Percentiles rank a stretch among this genome's conserved stretches.
Conservation (phyloP, 1,140 invertebrate genomes). For the Micrasema minimum region DNA sequence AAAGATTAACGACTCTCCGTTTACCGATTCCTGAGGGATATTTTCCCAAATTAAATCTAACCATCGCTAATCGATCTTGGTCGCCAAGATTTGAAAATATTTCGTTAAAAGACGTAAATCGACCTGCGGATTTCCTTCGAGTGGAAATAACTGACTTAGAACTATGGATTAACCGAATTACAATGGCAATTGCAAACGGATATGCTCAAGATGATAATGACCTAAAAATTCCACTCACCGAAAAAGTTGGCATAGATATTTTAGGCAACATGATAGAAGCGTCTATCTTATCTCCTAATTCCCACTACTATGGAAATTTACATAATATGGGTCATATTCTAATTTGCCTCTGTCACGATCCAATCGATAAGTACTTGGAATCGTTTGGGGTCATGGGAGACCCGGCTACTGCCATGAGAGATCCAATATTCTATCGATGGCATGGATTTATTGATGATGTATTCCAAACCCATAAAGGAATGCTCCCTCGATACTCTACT, state of each 20-base stretch:
- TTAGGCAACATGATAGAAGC: slow-evolving; percentile 84
- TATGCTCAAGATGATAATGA: slow-evolving; percentile 66
- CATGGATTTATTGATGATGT: slow-evolving; percentile 83
- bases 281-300: slow-evolving; percentile 77
- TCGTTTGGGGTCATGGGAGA: slow-evolving; percentile 74
- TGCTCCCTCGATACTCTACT: slow-evolving; percentile 71
- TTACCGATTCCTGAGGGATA: slow-evolving; percentile 75
- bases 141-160: slow-evolving; percentile 76
- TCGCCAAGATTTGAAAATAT: slow-evolving; percentile 66
- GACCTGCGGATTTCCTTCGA: slow-evolving; percentile 67
- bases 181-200: slow-evolving; percentile 78
- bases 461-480: slow-evolving; percentile 80
- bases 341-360: slow-evolving; percentile 78
- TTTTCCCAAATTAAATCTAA: slow-evolving; percentile 77
- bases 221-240: slow-evolving; percentile 68
- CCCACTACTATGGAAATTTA: slow-evolving; percentile 76
- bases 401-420: slow-evolving; percentile 80
- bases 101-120: slow-evolving; percentile 71
- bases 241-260: slow-evolving; percentile 79
- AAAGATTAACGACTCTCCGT: slow-evolving; percentile 69
- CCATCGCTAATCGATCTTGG: slow-evolving; percentile 63
- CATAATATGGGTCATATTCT: slow-evolving; percentile 77
- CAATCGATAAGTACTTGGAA: slow-evolving; percentile 66
- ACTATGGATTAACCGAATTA: slow-evolving; percentile 78
- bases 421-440: slow-evolving; percentile 88